Evolutionary conservation across 2,888 invertebrate species (phyloP).

Genomic region (Julus scanicus): DNA sequence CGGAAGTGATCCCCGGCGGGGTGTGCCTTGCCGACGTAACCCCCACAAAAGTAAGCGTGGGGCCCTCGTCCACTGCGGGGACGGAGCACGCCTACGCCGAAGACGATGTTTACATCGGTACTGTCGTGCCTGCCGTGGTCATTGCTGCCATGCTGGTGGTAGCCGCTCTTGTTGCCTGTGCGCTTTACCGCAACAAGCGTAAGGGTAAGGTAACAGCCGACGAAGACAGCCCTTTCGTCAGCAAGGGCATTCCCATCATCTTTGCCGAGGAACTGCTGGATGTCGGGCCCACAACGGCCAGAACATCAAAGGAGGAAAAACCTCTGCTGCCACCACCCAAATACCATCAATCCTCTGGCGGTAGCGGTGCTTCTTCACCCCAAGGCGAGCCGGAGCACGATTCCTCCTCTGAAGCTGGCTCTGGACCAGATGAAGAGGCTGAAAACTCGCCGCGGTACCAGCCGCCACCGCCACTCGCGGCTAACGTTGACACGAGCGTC

Average conservation of each 20-base stretch:
- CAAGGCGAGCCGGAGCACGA: slow-evolving; percentile 59
- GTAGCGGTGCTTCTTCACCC: slow-evolving; percentile 67
- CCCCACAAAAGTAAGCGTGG: slow-evolving; percentile 65
- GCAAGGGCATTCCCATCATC: slow-evolving; percentile 87
- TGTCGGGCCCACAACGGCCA: slow-evolving; percentile 87
- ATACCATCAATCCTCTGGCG: slow-evolving; percentile 71
- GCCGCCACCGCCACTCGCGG: slow-evolving; percentile 87
- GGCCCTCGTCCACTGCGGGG: slow-evolving; percentile 62
- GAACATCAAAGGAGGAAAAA: slow-evolving; percentile 94
- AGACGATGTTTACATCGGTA: slow-evolving; percentile 74
- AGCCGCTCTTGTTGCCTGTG: slow-evolving; percentile 87
- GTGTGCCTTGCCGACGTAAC: slow-evolving; percentile 71
- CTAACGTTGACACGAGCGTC: slow-evolving; percentile 75
- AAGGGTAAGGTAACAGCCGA: slow-evolving; percentile 85
- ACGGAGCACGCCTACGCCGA: slow-evolving; percentile 66
- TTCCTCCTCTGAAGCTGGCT: slow-evolving; percentile 14
- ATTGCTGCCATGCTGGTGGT: slow-evolving; percentile 87
- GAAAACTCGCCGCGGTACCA: slow-evolving; percentile 81
- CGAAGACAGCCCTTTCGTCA: slow-evolving; percentile 73
- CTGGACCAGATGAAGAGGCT: slow-evolving; percentile 57
- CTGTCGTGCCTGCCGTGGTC: slow-evolving; percentile 84
- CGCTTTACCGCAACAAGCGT: slow-evolving; percentile 81
- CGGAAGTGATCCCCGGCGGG: slow-evolving; percentile 73
- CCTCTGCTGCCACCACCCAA: slow-evolving; percentile 90
- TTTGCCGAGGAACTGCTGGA: slow-evolving; percentile 94